A percentile compares a stretch with the other conserved stretches of the same genome.
Conservation (phyloP, 2,797 vertebrate species). For the Carduelis carduelis region DNA sequence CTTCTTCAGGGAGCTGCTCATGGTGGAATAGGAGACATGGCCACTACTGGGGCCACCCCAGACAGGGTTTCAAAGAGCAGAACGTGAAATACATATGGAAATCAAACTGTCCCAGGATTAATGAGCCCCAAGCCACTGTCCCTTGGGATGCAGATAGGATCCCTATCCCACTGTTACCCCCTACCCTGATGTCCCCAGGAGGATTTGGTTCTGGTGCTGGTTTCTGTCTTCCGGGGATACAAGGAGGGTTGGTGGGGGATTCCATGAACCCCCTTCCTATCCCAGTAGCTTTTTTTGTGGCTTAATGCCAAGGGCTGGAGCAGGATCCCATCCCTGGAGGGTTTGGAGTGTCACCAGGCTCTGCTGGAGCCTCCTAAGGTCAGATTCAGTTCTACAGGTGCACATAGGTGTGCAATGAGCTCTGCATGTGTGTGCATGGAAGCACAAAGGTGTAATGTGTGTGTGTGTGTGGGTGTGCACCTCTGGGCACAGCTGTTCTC, state of each 20-base stretch:
- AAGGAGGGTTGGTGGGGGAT: background rate
- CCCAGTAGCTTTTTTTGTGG: background rate
- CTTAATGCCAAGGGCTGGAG: background rate
- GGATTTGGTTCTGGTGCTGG: background rate
- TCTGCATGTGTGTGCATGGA: background rate
- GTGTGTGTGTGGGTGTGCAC: rapidly evolving
- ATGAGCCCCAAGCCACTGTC: background rate
- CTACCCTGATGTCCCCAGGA: too few relatives aligned
- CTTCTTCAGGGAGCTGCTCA: background rate
- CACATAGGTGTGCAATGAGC: rapidly evolving
- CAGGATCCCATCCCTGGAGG: background rate
- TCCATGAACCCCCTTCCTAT: background rate
- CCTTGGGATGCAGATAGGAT: background rate
- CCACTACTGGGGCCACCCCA: background rate
- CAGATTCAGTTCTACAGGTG: background rate
- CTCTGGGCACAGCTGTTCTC: background rate
- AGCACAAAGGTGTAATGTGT: background rate
- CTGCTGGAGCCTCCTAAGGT: background rate
- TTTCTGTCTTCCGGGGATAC: background rate
- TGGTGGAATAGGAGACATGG: background rate
- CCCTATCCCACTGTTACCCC: background rate
- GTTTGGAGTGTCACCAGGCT: background rate
- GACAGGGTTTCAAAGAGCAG: background rate
- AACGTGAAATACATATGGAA: background rate
- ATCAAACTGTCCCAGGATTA: rapidly evolving